Evolutionary conservation across 2,888 invertebrate species (phyloP).

Genomic region (Lasioglossum oenotherae): DNA sequence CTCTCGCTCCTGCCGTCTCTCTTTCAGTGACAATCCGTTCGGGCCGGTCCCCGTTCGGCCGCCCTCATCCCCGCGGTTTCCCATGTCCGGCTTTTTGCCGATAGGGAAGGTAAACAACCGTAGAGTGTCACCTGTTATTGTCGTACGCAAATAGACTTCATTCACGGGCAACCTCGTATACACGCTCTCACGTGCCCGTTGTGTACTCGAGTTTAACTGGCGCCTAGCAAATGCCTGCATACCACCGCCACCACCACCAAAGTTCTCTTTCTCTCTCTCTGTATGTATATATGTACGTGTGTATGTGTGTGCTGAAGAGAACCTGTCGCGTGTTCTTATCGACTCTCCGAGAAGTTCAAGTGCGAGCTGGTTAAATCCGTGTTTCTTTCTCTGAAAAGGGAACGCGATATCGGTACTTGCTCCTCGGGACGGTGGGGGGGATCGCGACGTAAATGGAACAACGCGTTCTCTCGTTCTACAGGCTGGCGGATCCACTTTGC

Average conservation of each 20-base stretch:
- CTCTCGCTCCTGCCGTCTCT: neutral
- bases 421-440: neutral
- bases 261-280: neutral
- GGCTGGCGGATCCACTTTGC: neutral
- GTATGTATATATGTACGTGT: neutral
- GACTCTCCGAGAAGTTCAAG: slow-evolving; percentile 1
- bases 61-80: slow-evolving; percentile 52
- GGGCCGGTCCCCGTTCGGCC: slow-evolving; percentile 32
- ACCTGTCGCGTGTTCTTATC: slow-evolving; percentile 1
- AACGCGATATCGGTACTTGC: slow-evolving; percentile 28
- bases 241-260: neutral
- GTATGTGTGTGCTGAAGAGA: neutral
- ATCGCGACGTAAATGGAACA: slow-evolving; percentile 6
- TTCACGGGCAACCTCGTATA: slow-evolving; percentile 73
- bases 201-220: slow-evolving; percentile 43
- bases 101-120: slow-evolving; percentile 77
- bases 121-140: slow-evolving; percentile 80
- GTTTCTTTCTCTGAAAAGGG: slow-evolving; percentile 17
- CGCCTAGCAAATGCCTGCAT: slow-evolving; percentile 13
- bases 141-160: slow-evolving; percentile 79
- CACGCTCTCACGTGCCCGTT: slow-evolving; percentile 56
- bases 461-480: neutral
- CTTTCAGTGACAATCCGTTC: slow-evolving; percentile 29
- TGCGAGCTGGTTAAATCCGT: slow-evolving; percentile 10
- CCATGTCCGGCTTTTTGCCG: slow-evolving; percentile 69